These are phyloP conservation scores for Amphiprion clarkii DNA, from an alignment of 2,797 vertebrate species.

Conservation along the genomic window DNA sequence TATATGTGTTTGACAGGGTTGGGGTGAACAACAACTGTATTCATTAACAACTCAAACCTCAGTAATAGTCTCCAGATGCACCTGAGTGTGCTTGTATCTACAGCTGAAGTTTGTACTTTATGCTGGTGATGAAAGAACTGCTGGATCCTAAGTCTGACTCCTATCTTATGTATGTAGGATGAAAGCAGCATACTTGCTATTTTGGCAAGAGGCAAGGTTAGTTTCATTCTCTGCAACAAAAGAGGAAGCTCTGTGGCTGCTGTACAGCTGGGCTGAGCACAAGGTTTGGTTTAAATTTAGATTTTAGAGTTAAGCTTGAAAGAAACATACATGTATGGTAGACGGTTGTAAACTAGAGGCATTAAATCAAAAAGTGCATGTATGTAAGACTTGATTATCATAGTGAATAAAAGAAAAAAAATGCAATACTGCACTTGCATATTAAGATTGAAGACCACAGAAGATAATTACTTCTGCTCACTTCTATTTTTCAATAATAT, in stretches of 20 bases:
- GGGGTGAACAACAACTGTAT: background rate
- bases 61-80: background rate
- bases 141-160: background rate
- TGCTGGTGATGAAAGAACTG: constrained; percentile 20
- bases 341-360: too few relatives aligned
- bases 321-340: too few relatives aligned
- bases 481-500: too few relatives aligned
- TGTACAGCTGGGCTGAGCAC: constrained; percentile 31
- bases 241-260: constrained; percentile 44
- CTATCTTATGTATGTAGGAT: constrained; percentile 4
- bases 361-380: too few relatives aligned
- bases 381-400: too few relatives aligned
- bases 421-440: too few relatives aligned
- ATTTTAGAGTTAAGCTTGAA: background rate
- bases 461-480: too few relatives aligned
- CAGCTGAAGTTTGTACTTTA: constrained; percentile 4
- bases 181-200: constrained; percentile 3
- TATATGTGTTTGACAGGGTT: too few relatives aligned
- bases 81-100: background rate
- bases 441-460: too few relatives aligned
- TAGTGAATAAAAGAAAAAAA: too few relatives aligned
- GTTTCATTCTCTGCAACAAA: constrained; percentile 35
- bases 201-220: background rate
- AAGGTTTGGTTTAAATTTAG: constrained; percentile 12
- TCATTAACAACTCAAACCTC: constrained; percentile 34